Evolutionary conservation across 1,140 invertebrate species (phyloP).

Genomic region (Delia radicum): DNA sequence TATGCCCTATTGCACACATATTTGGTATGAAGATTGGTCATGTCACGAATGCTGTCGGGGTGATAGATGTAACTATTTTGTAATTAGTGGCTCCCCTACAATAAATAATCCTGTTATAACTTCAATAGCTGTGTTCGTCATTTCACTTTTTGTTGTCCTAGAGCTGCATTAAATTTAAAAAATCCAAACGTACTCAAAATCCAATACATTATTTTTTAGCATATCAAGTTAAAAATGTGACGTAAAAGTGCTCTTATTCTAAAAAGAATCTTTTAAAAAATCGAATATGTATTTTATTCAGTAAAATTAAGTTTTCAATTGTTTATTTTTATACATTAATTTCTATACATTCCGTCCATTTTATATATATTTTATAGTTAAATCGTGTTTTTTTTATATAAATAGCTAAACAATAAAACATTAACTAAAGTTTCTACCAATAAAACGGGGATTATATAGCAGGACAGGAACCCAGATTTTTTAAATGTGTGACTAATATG

Average conservation of each 20-base stretch:
- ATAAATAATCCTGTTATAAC: not conserved
- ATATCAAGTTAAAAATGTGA: not conserved
- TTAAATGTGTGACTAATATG: too few species aligned
- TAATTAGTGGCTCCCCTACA: slow-evolving; percentile 61
- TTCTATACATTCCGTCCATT: not conserved
- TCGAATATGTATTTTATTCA: not conserved
- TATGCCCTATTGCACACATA: slow-evolving; percentile 83
- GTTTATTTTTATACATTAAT: not conserved
- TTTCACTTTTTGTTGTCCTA: not conserved
- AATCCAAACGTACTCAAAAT: too few species aligned
- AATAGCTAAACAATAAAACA: not conserved
- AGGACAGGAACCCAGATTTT: too few species aligned
- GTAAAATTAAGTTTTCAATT: not conserved
- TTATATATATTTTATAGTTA: not conserved
- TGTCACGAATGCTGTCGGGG: slow-evolving; percentile 97
- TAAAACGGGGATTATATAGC: too few species aligned
- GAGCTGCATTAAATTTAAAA: not conserved
- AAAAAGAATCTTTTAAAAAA: not conserved
- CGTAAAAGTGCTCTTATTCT: not conserved
- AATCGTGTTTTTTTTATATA: not conserved
- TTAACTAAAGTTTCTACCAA: too few species aligned
- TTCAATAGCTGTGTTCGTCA: not conserved
- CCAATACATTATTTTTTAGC: not conserved
- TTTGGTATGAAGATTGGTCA: slow-evolving; percentile 98
- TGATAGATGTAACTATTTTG: slow-evolving; percentile 95